Evolutionary conservation across 2,797 vertebrate genomes (phyloP).

Genomic region (Hydrocynus forskahlii): DNA sequence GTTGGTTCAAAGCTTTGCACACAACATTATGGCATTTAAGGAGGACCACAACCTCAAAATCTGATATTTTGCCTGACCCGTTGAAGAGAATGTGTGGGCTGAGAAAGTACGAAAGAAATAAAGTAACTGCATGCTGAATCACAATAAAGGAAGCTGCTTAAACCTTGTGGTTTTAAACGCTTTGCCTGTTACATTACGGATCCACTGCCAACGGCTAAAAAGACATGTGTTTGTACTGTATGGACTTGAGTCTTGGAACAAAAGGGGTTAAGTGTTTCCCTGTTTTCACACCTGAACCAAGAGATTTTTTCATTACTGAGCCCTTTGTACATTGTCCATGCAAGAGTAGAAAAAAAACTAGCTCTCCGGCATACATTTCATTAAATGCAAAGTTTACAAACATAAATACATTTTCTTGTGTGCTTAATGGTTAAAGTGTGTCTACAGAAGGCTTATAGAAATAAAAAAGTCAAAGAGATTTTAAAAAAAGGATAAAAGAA

Average conservation of each 20-base stretch:
- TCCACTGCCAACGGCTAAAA: background rate
- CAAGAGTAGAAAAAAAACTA: no score
- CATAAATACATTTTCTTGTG: no score
- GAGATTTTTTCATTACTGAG: background rate
- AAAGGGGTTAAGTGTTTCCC: background rate
- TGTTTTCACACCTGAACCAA: background rate
- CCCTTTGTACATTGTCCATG: no score
- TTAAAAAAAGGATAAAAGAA: background rate
- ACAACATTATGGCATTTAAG: no score
- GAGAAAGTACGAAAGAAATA: background rate
- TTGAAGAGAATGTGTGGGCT: background rate
- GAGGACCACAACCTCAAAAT: no score
- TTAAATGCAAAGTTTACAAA: no score
- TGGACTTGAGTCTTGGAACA: background rate
- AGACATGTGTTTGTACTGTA: background rate
- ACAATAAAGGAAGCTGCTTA: background rate
- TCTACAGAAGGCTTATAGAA: background rate
- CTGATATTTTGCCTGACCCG: no score
- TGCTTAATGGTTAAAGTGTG: background rate
- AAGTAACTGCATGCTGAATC: background rate
- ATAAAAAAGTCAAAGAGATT: background rate
- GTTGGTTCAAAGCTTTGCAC: background rate
- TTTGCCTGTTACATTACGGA: background rate
- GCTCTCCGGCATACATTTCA: no score
- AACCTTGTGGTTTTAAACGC: background rate